Evolutionary conservation across 2,113 vertebrate genomes (phyloP).

Genomic region (Chamaetylas fuelleborni): DNA sequence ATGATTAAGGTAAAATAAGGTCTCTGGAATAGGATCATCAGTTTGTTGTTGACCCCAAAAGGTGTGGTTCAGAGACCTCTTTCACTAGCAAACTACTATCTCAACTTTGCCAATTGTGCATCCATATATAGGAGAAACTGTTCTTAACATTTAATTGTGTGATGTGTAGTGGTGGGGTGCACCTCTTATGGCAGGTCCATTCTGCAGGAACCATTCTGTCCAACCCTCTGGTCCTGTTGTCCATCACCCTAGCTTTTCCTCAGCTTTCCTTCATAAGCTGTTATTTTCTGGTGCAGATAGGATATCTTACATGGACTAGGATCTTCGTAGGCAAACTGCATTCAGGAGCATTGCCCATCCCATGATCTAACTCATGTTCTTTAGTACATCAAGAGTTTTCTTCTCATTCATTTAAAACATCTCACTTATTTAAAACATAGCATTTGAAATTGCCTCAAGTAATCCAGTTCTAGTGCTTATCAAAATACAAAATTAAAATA

Average conservation of each 20-base stretch:
- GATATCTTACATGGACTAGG: background rate
- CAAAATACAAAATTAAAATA: background rate
- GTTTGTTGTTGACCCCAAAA: background rate
- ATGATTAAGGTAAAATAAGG: background rate
- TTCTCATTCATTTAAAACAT: background rate
- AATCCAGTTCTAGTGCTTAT: background rate
- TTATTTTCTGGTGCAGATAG: background rate
- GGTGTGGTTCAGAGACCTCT: background rate
- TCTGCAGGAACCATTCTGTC: background rate
- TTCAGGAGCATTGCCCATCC: background rate
- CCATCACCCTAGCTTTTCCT: background rate
- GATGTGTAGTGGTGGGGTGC: too few relatives aligned
- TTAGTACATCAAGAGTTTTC: background rate
- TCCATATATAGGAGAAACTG: background rate
- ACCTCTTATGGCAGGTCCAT: accelerated
- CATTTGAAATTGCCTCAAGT: background rate
- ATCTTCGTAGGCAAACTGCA: background rate
- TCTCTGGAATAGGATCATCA: background rate
- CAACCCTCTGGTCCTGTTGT: background rate
- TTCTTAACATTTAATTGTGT: background rate
- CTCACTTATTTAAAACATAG: background rate
- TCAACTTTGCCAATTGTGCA: background rate
- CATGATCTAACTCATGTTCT: background rate
- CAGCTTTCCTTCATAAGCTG: background rate
- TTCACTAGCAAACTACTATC: background rate